Evolutionary conservation across 2,888 invertebrate species (phyloP).

Genomic region (Parasteatoda lunata): DNA sequence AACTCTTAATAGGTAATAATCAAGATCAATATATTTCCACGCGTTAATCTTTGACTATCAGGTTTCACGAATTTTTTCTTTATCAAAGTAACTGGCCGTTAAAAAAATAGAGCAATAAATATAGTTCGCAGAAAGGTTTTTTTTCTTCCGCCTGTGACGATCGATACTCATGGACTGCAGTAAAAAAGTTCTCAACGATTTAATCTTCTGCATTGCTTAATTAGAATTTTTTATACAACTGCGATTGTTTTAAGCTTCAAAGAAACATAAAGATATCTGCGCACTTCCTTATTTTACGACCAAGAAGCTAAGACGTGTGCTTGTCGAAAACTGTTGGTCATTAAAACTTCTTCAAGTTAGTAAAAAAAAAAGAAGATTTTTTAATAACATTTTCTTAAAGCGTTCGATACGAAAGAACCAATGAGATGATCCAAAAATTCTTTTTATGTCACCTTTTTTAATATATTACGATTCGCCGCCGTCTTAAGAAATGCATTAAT

Average conservation of each 20-base stretch:
- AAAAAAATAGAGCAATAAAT: slow-evolving; percentile 49
- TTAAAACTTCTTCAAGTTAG: slow-evolving; percentile 65
- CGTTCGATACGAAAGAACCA: slow-evolving; percentile 54
- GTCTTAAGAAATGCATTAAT: slow-evolving; percentile 65
- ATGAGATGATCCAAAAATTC: slow-evolving; percentile 48
- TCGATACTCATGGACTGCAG: slow-evolving; percentile 36
- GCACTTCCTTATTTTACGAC: slow-evolving; percentile 60
- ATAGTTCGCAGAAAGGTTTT: slow-evolving; percentile 52
- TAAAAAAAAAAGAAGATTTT: slow-evolving; percentile 54
- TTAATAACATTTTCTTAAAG: slow-evolving; percentile 42
- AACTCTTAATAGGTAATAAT: slow-evolving; percentile 46
- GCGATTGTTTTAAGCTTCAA: slow-evolving; percentile 58
- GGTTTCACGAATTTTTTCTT: slow-evolving; percentile 34
- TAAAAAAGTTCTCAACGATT: slow-evolving; percentile 52
- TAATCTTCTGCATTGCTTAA: slow-evolving; percentile 67
- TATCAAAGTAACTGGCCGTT: slow-evolving; percentile 18
- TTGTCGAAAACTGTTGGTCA: slow-evolving; percentile 54
- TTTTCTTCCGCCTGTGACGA: slow-evolving; percentile 36
- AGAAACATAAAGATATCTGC: slow-evolving; percentile 64
- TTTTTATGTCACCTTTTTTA: slow-evolving; percentile 63
- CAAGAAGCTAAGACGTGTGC: slow-evolving; percentile 29
- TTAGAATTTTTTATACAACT: slow-evolving; percentile 55
- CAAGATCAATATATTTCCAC: slow-evolving; percentile 36
- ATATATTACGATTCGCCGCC: slow-evolving; percentile 54
- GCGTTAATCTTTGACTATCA: slow-evolving; percentile 39